phyloP scores from a whole-genome alignment of 1,140 invertebrate species.

The Pomacea maculata region DNA sequence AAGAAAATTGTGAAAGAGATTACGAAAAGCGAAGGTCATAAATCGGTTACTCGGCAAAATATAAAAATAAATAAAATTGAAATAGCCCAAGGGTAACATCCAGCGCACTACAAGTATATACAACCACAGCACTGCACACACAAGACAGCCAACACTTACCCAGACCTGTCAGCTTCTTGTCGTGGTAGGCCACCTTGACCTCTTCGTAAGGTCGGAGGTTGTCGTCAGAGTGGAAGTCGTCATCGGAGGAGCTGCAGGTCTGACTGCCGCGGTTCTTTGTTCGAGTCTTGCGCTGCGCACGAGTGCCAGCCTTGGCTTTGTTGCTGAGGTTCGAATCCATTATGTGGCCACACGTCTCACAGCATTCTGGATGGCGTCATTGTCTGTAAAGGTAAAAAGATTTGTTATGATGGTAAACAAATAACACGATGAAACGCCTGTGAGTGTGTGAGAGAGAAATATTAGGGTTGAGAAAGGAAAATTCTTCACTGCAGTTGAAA shows the following conservation, averaged over 20 bases:
- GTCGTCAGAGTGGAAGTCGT: constrained; percentile 61
- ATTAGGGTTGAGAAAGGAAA: not conserved
- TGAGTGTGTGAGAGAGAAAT: not conserved
- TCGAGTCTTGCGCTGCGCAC: constrained; percentile 24
- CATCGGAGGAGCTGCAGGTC: constrained; percentile 52
- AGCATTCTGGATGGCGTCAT: not conserved
- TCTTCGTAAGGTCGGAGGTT: constrained; percentile 61
- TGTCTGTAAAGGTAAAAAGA: not conserved
- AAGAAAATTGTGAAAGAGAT: no score
- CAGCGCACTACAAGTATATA: not conserved
- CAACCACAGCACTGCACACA: not conserved
- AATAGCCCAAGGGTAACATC: not conserved
- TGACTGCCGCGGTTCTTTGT: constrained; percentile 49
- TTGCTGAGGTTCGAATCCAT: not conserved
- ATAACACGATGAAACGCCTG: not conserved
- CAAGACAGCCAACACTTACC: constrained; percentile 41
- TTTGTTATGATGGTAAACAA: not conserved
- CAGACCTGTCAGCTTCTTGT: constrained; percentile 57
- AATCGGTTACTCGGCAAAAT: no score
- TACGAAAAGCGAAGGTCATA: no score
- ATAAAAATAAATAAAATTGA: no score
- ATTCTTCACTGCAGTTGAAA: no score
- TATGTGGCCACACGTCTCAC: not conserved
- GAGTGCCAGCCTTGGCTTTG: constrained; percentile 18
- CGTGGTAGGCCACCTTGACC: constrained; percentile 58